Evolutionary conservation across 2,113 vertebrate species (phyloP), one percentile per base, ranked within the genome.

Genomic region (Callopanchax toddi): DNA sequence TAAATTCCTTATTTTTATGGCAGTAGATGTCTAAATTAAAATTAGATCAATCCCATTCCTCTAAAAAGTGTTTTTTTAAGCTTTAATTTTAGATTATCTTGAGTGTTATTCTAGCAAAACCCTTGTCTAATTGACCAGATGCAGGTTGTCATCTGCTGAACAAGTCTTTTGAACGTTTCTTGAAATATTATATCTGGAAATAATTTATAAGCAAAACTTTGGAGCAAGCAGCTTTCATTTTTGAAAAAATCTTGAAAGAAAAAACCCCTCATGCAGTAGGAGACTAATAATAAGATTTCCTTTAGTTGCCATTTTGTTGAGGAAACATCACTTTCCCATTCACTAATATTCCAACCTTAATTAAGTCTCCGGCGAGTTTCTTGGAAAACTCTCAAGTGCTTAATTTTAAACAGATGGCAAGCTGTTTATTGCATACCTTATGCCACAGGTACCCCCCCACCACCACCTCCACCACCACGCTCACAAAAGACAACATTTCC

Each of bases 261-360:
- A 69, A 58, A 18, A 37, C 9, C 37, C 17, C 76, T 36, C 5
- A 17, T 66, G 57, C 69, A 15, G 67, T 56, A 82, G 79, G 40
- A 79, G 71, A 79, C 46, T 36, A 46, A 56, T 65, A n/a, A 50
- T 43, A 46, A 40, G 42, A 78, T 67, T 72, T 62, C 22, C 25
- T 53, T 54, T 51, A 45, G 32, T 61, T 69, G 66, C 74, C 74
- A 59, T 79, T 82, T 73, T 60, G 69, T 60, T 73, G 78, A 68
- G 75, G 58, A 26, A 85, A 67, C 77, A 74, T 74, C 66, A 70
- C 64, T 79, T 59, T 76, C 44, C 45, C n/a, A n/a, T n/a, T n/a
- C n/a, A 60, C 67, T 68, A 79, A 86, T 77, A 83, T 76, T 76
- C 74, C 69, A 76, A 75, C 81, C 87, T 90, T 91, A 92, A 91